Evolutionary conservation across 2,797 vertebrate genomes (phyloP), one percentile per base, ranked within the genome.

Genomic region (Lepilemur septentrionalis): DNA sequence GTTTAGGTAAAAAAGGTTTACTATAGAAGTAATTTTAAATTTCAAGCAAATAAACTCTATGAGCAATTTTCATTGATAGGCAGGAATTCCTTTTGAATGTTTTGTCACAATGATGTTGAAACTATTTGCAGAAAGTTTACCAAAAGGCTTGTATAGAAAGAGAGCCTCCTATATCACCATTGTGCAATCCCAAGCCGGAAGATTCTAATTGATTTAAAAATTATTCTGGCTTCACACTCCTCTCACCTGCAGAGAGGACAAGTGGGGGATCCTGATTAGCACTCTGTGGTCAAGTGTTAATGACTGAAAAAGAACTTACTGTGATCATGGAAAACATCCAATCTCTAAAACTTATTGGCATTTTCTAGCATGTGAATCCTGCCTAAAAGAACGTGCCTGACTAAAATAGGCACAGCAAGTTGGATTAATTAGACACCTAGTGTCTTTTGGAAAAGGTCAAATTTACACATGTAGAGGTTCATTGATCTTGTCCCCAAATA

Each of bases 21-120:
- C 32, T 61, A 35, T 25, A 83, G 41, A 89, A 96, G 57, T 78
- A 59, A 78, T 93, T 69, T 76, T 92, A 75, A 72, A 35, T 79
- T 92, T 55, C 5, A 81, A 83, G 82, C 72, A 94, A 93, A 85
- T 84, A 82, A 95, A 38, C 6, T 32, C n/a, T 28, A 1, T 94
- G 18, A 32, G 4, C 5, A 14, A 90, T 96, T 97, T 96, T 13
- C 22, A 48, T 23, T 23, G 41, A 57, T 2, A 91, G 22, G 13
- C 84, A 41, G 41, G 52, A 7, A 78, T 95, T 88, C 92, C 72
- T 25, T 61, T 89, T 67, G 76, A 67, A 93, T 81, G 79, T 46
- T 94, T 83, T 55, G 59, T 96, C 83, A 96, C 30, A 95, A 75
- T 88, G 52, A 91, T 17, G 38, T 55, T 84, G 79, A 72, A 76